These are phyloP conservation scores for Palloptera scutellata DNA, from an alignment of 2,888 invertebrate genomes.

Conservation along the genomic window DNA sequence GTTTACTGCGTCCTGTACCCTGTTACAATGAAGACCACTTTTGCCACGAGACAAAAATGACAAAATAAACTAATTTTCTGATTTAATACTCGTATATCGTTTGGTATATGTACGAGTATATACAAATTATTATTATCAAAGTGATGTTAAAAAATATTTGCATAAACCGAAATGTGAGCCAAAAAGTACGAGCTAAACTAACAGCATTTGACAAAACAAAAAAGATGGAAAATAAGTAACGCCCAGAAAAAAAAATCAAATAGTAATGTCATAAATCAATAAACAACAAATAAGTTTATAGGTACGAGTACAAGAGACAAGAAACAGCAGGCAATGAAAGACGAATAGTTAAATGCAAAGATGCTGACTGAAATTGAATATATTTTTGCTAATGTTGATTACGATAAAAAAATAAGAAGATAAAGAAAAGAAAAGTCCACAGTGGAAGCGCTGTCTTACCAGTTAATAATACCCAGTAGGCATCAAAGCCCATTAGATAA, in stretches of 20 bases:
- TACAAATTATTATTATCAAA: background rate
- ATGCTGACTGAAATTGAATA: too few relatives aligned
- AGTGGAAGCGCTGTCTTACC: too few relatives aligned
- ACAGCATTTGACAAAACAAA: background rate
- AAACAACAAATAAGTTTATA: background rate
- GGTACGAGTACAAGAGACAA: too few relatives aligned
- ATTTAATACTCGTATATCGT: background rate
- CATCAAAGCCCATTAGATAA: too few relatives aligned
- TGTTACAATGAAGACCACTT: background rate
- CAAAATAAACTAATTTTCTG: background rate
- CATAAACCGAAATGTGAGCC: background rate
- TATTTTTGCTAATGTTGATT: too few relatives aligned
- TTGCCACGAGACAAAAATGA: background rate
- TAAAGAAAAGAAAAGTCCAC: too few relatives aligned
- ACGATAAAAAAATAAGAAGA: too few relatives aligned
- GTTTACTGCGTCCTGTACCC: too few relatives aligned
- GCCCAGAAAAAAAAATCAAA: too few relatives aligned
- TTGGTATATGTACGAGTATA: background rate
- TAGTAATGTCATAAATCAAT: background rate
- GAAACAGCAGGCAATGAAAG: too few relatives aligned
- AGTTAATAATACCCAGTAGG: too few relatives aligned
- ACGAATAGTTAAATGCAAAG: too few relatives aligned
- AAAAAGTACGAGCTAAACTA: background rate
- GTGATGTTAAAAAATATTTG: conserved; percentile 3
- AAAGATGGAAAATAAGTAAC: background rate